These are phyloP conservation scores for Patagioenas fasciata DNA, from an alignment of 2,113 vertebrate species.

Conservation along the genomic window DNA sequence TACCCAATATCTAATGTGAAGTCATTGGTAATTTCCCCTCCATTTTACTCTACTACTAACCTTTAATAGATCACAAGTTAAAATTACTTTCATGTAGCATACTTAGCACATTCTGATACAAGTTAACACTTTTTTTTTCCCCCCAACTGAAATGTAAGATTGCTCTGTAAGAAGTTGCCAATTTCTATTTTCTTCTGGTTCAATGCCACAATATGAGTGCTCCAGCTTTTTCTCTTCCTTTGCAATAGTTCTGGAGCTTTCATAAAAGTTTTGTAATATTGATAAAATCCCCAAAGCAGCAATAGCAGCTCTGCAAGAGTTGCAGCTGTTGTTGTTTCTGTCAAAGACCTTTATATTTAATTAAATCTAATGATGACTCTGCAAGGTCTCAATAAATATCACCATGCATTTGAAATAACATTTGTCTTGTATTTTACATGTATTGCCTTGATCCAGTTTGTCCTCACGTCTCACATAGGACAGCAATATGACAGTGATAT, in stretches of 20 bases:
- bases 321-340: not conserved
- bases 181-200: not conserved
- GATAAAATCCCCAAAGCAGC: constrained; percentile 11
- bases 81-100: not conserved
- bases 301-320: not conserved
- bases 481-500: not conserved
- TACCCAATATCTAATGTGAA: not conserved
- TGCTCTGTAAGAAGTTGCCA: not conserved
- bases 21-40: not conserved
- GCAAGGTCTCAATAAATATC: constrained; percentile 27
- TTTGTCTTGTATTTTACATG: constrained; percentile 27
- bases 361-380: constrained; percentile 4
- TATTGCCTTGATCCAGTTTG: not conserved
- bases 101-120: not conserved
- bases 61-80: not conserved
- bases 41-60: not conserved
- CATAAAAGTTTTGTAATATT: not conserved
- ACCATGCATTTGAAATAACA: constrained; percentile 26
- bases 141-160: not conserved
- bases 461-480: not conserved
- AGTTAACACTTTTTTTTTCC: not conserved
- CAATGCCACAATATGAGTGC: not conserved
- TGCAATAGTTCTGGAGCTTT: not conserved
- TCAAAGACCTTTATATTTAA: not conserved
- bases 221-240: not conserved